These are phyloP conservation scores for Philopedon plagiatum DNA, from an alignment of 2,888 invertebrate species.

Conservation along the genomic window DNA sequence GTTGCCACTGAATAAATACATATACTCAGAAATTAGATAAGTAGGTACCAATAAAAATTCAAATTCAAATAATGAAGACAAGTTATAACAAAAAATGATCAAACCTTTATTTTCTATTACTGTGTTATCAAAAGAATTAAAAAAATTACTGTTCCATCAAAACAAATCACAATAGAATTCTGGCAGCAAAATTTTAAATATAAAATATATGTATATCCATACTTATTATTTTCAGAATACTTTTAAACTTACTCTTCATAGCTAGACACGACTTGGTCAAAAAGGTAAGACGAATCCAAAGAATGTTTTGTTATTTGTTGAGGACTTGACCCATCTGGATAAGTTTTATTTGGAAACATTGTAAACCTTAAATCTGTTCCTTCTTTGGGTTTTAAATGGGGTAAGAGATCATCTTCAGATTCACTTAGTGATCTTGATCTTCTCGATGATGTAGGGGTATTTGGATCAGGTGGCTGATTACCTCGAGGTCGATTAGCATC, in stretches of 20 bases:
- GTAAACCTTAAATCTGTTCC: slow-evolving; percentile 88
- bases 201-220: too few relatives aligned
- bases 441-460: slow-evolving; percentile 26
- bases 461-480: neutral
- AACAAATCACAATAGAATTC: neutral
- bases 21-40: too few relatives aligned
- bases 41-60: too few relatives aligned
- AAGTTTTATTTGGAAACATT: slow-evolving; percentile 80
- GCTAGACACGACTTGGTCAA: slow-evolving; percentile 75
- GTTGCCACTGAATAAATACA: too few relatives aligned
- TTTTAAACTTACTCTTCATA: slow-evolving; percentile 71
- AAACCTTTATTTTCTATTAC: too few relatives aligned
- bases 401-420: slow-evolving; percentile 82
- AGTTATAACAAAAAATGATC: neutral
- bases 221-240: too few relatives aligned
- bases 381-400: slow-evolving; percentile 83
- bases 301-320: slow-evolving; percentile 89
- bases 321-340: slow-evolving; percentile 84
- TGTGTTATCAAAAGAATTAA: too few relatives aligned
- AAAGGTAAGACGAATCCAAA: slow-evolving; percentile 83
- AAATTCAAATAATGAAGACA: too few relatives aligned
- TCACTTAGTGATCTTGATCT: slow-evolving; percentile 69
- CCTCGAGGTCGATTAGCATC: slow-evolving; percentile 73
- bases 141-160: too few relatives aligned
- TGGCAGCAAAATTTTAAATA: too few relatives aligned